A percentile compares a stretch with the other conserved stretches of the same genome.
These are phyloP conservation scores for Phania funesta DNA, from an alignment of 2,888 invertebrate species.

Conservation along the genomic window DNA sequence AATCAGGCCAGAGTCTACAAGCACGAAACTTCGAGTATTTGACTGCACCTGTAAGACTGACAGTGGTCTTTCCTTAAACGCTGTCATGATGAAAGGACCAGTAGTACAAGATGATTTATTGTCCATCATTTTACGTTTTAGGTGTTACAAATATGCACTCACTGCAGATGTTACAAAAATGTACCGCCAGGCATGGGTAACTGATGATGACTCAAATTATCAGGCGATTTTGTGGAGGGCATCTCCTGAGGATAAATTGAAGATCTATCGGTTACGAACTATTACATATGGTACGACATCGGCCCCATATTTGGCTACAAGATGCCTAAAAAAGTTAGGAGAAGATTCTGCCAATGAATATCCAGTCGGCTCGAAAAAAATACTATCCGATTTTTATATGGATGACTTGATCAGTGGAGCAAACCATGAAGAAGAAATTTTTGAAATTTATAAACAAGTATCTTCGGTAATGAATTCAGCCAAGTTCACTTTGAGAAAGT, in stretches of 20 bases:
- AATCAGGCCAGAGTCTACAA: neutral
- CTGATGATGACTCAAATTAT: conserved; percentile 52
- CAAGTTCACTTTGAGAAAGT: too few species aligned
- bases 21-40: conserved; percentile 58
- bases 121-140: conserved; percentile 53
- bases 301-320: too few species aligned
- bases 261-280: too few species aligned
- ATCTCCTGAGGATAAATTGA: conserved; percentile 26
- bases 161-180: conserved; percentile 66
- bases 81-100: conserved; percentile 53
- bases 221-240: conserved; percentile 58
- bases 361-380: too few species aligned
- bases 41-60: conserved; percentile 54
- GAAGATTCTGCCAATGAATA: too few species aligned
- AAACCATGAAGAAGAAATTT: conserved; percentile 42
- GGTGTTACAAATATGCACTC: conserved; percentile 42
- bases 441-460: too few species aligned
- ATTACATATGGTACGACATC: too few species aligned
- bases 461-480: too few species aligned
- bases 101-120: conserved; percentile 57
- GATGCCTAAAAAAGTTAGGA: too few species aligned
- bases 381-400: too few species aligned
- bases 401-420: conserved; percentile 67
- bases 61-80: conserved; percentile 61
- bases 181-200: conserved; percentile 65